Conservation (phyloP, 2,797 vertebrate genomes). For the Rousettus madagascariensis region DNA sequence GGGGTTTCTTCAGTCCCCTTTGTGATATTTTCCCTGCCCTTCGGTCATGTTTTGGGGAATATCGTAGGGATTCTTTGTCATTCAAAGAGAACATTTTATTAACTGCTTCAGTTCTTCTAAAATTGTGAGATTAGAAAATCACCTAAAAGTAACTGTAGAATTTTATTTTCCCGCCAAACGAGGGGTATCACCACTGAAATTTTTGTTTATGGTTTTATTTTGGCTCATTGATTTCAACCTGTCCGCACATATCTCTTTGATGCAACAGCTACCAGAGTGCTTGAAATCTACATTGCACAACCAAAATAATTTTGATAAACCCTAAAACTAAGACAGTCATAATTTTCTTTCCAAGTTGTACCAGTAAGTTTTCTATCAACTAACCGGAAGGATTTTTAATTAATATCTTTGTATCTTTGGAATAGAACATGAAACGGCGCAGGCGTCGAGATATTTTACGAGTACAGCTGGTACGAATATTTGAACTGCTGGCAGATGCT, state of each 20-base stretch:
- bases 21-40: not conserved
- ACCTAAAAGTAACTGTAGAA: not conserved
- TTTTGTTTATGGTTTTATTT: not conserved
- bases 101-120: not conserved
- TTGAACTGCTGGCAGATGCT: constrained; percentile 98
- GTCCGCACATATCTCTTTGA: not conserved
- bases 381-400: not conserved
- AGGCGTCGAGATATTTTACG: constrained; percentile 98
- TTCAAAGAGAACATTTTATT: not conserved
- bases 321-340: not conserved
- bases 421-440: constrained; percentile 98
- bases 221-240: not conserved
- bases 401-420: constrained; percentile 58
- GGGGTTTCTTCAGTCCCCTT: not conserved
- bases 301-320: not conserved
- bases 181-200: not conserved
- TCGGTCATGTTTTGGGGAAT: not conserved
- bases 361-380: not conserved
- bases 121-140: not conserved
- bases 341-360: not conserved
- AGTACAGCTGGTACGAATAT: constrained; percentile 99
- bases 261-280: not conserved
- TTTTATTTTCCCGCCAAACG: not conserved
- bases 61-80: not conserved
- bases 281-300: not conserved